Evolutionary conservation across 2,797 vertebrate species (phyloP).

Genomic region (Silurus aristotelis): DNA sequence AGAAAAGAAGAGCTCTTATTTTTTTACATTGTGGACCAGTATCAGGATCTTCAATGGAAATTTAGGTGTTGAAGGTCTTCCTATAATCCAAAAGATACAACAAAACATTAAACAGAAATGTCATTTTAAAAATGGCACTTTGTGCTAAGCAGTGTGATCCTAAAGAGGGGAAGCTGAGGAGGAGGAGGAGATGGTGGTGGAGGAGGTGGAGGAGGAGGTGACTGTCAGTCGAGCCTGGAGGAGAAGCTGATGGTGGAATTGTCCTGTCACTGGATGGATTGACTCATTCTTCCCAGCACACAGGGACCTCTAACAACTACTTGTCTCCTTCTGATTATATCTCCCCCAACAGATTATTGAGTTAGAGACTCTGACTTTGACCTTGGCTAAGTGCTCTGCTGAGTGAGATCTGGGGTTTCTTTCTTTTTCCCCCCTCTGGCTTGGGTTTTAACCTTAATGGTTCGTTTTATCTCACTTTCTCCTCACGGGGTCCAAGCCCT

Average conservation of each 20-base stretch:
- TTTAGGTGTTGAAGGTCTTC: too few relatives aligned
- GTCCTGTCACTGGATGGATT: conserved; percentile 62
- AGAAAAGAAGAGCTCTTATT: neutral
- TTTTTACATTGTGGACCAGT: neutral
- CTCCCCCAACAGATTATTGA: conserved; percentile 62
- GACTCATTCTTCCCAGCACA: conserved; percentile 57
- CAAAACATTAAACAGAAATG: neutral
- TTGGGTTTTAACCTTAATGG: neutral
- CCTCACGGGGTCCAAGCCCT: neutral
- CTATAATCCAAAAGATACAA: neutral
- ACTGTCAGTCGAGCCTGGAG: conserved; percentile 49
- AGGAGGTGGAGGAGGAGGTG: conserved; percentile 38
- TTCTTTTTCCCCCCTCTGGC: neutral
- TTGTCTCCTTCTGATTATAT: conserved; percentile 61
- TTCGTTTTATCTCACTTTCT: neutral
- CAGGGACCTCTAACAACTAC: conserved; percentile 57
- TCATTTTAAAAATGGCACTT: conserved; percentile 38
- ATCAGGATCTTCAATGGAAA: neutral
- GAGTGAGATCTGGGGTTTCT: conserved; percentile 13
- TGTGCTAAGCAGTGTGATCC: neutral
- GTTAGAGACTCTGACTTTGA: conserved; percentile 56
- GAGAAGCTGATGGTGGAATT: conserved; percentile 57
- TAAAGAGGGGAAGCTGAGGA: too few relatives aligned
- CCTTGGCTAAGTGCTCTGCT: conserved; percentile 55
- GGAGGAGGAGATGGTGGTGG: conserved; percentile 17